Percentiles rank a stretch among this genome's conserved stretches.
Evolutionary conservation across 1,140 invertebrate species (phyloP).

Genomic region (Ruditapes philippinarum): DNA sequence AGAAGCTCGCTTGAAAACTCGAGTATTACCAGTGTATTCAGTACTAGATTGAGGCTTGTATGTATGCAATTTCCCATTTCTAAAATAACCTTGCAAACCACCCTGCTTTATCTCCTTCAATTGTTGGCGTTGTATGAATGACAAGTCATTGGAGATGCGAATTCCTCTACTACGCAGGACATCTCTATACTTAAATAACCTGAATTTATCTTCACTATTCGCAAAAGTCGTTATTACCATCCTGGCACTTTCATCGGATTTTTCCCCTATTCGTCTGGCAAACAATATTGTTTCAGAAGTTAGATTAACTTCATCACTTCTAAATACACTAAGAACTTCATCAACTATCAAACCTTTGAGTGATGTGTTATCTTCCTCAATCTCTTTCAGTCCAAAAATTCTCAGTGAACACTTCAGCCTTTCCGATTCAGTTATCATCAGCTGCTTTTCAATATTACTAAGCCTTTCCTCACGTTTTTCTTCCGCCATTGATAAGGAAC

Average conservation of each 20-base stretch:
- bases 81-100: conserved; percentile 18
- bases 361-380: no score
- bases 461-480: no score
- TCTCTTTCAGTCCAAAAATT: no score
- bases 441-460: no score
- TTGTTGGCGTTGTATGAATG: conserved; percentile 14
- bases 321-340: no score
- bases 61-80: conserved; percentile 4
- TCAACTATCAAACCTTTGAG: no score
- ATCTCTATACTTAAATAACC: conserved; percentile 26
- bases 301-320: no score
- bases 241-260: neutral
- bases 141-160: conserved; percentile 29
- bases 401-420: no score
- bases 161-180: neutral
- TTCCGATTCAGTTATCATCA: no score
- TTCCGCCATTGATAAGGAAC: no score
- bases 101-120: neutral
- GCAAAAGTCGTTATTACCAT: conserved; percentile 10
- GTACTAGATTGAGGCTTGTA: neutral
- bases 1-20: neutral
- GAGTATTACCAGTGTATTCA: neutral
- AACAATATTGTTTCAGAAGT: no score
- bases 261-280: no score
- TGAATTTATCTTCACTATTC: conserved; percentile 31